Conservation (phyloP, 2,113 vertebrate genomes). For the Abramis brama region DNA sequence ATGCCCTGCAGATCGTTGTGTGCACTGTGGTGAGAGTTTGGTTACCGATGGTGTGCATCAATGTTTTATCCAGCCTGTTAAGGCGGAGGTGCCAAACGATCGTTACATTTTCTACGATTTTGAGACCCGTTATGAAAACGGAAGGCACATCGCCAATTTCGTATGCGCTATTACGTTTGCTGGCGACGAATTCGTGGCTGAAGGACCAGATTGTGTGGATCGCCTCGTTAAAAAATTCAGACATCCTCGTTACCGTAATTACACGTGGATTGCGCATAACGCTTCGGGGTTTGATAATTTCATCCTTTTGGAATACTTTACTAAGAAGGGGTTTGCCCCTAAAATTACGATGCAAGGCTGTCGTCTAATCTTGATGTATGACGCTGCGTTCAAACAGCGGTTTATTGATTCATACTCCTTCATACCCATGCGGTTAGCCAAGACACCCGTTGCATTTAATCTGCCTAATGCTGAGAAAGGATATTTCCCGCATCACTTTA, state of each 20-base stretch:
- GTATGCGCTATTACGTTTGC: neutral
- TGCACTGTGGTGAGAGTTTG: no score
- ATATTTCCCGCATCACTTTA: neutral
- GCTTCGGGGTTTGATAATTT: neutral
- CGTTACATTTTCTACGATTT: neutral
- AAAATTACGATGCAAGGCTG: slow-evolving; percentile 24
- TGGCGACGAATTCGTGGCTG: neutral
- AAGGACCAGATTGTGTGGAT: neutral
- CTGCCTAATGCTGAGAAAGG: neutral
- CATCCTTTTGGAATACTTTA: neutral
- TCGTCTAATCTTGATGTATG: neutral
- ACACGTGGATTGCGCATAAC: neutral
- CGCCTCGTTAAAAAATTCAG: neutral
- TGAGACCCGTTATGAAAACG: neutral
- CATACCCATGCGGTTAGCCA: neutral
- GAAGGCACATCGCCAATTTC: neutral
- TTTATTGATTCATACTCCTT: neutral
- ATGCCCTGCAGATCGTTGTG: no score
- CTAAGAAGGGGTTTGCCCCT: neutral
- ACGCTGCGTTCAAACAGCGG: neutral
- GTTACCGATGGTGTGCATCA: neutral
- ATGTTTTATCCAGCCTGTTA: neutral
- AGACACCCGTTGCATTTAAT: neutral
- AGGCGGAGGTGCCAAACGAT: neutral
- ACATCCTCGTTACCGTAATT: neutral